Evolutionary conservation across 92 coral and sea anemone genomes (phyloP).

Genomic region (Montipora capitata): DNA sequence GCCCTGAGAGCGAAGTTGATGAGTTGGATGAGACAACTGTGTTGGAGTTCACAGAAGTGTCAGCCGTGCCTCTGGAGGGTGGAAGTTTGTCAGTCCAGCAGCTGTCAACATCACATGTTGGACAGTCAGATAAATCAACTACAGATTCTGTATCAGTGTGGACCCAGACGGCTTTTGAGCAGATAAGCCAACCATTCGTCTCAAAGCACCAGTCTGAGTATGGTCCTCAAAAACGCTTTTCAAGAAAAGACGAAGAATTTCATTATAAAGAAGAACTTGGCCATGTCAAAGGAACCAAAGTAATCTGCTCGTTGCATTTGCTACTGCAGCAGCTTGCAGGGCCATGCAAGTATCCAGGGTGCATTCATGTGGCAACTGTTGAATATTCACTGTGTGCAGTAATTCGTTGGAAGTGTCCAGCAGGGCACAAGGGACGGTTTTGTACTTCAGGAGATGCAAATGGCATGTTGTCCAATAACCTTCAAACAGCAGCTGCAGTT

Average conservation of each 20-base stretch:
- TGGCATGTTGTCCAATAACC: constrained; percentile 51
- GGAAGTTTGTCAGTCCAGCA: constrained; percentile 7
- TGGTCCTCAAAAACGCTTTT: constrained; percentile 23
- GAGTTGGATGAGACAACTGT: not conserved
- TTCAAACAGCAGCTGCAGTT: constrained; percentile 50
- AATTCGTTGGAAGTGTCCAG: no score
- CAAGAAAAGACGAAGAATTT: constrained; percentile 22
- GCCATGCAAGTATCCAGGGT: constrained; percentile 48
- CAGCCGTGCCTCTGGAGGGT: constrained; percentile 12
- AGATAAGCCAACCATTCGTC: not conserved
- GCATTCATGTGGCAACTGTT: no score
- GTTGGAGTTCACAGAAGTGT: constrained; percentile 6
- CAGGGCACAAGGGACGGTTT: constrained; percentile 37
- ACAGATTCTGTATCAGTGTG: constrained; percentile 17
- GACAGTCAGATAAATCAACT: constrained; percentile 12
- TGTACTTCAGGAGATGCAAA: constrained; percentile 51
- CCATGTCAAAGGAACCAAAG: constrained; percentile 17
- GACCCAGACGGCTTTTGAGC: constrained; percentile 11
- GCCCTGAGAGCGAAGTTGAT: constrained; percentile 7
- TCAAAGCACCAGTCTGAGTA: constrained; percentile 25
- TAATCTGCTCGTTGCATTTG: constrained; percentile 21
- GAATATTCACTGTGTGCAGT: constrained; percentile 22
- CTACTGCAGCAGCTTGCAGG: constrained; percentile 35
- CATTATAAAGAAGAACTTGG: constrained; percentile 35
- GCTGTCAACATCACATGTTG: not conserved